Base-by-base conservation (phyloP, 2,113 vertebrate genomes). In the Morone saxatilis region DNA sequence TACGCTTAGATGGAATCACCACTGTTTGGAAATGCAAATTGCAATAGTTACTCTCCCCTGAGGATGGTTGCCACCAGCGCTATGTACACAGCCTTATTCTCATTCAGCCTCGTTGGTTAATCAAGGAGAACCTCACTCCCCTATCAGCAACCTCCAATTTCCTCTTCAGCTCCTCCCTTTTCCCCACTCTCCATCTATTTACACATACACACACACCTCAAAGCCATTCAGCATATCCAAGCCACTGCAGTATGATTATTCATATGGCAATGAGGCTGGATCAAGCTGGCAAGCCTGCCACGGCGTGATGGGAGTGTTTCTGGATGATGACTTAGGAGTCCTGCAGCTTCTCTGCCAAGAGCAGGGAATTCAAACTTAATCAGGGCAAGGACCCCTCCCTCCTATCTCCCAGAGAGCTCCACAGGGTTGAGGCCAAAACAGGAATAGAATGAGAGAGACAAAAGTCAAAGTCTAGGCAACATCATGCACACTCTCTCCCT, bases 1-100 rank as follows among this genome's bases (percentile, higher is more conserved):
- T 76, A 68, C 8, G 62, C 80, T 82, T 68, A 78, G 79, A 84
- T 72, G 65, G 75, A 67, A 83, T 91, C 80, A 54, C 62, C 40
- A 50, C 84, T 89, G 72, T 92, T 91, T 92, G 84, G 59, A 85
- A 92, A 95, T 92, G 85, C 84, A 86, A 92, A 93, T 86, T 66
- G 62, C 40, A 68, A 73, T 83, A 80, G 83, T 91, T 89, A 86
- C 82, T 84, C 83, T 56, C 80, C 51, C 74, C 90, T 57, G 40
- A 38, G 41, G 70, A 82, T 79, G 86, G 86, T 77, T 88, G 84
- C 74, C 68, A 82, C 43, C 53, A 76, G 31, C 31, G 19, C 70
- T 66, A n/a, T 83, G 83, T 87, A 83, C 85, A 87, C 61, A 66
- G 60, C 60, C 68, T 85, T 72, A 50, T 76, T 90, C 81, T 78